These are phyloP conservation scores for Rhincodon typus DNA, from an alignment of 2,797 vertebrate species.

Conservation along the genomic window DNA sequence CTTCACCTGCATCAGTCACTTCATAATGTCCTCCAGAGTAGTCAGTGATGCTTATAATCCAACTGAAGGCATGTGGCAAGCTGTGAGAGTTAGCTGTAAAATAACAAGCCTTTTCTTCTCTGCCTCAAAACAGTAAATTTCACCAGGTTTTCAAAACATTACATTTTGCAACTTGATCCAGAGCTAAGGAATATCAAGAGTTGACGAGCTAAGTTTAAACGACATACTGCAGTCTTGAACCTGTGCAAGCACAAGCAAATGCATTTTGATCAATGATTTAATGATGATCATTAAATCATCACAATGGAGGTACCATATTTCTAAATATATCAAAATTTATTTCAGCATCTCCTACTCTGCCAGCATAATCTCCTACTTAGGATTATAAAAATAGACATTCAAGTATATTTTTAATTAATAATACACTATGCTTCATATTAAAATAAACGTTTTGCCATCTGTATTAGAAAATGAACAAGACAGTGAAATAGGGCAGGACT, in stretches of 20 bases:
- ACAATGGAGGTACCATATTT: not conserved
- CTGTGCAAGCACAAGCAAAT: not conserved
- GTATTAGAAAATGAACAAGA: constrained; percentile 41
- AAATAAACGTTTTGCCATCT: not conserved
- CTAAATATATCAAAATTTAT: not conserved
- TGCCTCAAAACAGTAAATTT: no score
- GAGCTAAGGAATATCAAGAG: not conserved
- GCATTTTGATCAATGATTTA: not conserved
- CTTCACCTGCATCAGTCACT: not conserved
- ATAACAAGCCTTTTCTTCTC: not conserved
- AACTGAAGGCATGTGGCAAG: not conserved
- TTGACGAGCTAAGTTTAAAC: not conserved
- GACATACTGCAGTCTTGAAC: not conserved
- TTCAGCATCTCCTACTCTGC: not conserved
- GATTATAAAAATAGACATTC: no score
- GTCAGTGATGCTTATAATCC: not conserved
- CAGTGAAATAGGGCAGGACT: not conserved
- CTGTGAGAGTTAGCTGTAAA: no score
- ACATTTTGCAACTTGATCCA: not conserved
- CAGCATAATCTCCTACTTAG: not conserved
- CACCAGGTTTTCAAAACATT: not conserved
- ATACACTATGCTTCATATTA: constrained; percentile 9
- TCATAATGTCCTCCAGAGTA: not conserved
- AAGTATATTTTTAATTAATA: not conserved
- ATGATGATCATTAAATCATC: no score